Conservation (phyloP, 2,113 vertebrate species). For the Propithecus coquereli region DNA sequence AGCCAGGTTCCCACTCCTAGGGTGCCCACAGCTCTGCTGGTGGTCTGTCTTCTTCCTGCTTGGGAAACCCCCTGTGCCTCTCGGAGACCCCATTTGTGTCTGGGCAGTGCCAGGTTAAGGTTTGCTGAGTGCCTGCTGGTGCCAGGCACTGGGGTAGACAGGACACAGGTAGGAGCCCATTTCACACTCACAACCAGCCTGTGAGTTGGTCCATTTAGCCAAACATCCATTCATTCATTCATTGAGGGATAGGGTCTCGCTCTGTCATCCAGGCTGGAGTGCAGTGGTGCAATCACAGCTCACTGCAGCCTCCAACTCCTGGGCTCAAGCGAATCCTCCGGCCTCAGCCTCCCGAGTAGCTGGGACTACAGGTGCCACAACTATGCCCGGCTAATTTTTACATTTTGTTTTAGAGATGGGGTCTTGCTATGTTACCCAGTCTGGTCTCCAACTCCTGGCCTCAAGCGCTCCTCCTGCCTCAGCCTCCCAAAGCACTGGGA, state of each 20-base stretch:
- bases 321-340: too few relatives aligned
- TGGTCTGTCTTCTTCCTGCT: not conserved
- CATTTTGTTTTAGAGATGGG: not conserved
- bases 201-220: not conserved
- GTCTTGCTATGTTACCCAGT: too few relatives aligned
- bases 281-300: too few relatives aligned
- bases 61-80: not conserved
- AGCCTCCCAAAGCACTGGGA: too few relatives aligned
- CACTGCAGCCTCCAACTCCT: too few relatives aligned
- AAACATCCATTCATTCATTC: not conserved
- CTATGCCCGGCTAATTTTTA: not conserved
- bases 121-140: not conserved
- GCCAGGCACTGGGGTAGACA: not conserved
- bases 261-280: too few relatives aligned
- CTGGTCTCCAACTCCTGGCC: too few relatives aligned
- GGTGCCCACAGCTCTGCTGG: not conserved
- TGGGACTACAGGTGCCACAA: too few relatives aligned
- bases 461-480: too few relatives aligned
- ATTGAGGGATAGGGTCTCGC: too few relatives aligned
- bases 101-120: not conserved
- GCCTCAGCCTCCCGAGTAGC: too few relatives aligned
- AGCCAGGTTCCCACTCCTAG: not conserved
- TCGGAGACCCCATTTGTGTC: not conserved
- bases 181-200: not conserved
- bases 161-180: not conserved